Percentiles rank a stretch among this genome's conserved stretches.
Evolutionary conservation across 2,113 vertebrate species (phyloP).

Genomic region (Silurus meridionalis): DNA sequence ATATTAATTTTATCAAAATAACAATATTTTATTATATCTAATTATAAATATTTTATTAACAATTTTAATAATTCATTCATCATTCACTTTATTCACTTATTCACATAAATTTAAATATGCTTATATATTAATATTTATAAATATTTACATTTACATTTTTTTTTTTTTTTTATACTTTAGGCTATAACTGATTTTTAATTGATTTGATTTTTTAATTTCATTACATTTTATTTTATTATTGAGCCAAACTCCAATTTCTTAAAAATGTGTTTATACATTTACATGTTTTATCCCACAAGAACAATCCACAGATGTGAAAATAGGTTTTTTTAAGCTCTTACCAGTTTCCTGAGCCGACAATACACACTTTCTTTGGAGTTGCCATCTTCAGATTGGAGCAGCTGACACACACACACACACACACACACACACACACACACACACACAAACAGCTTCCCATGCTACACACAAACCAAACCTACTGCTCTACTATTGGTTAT

Average conservation of each 20-base stretch:
- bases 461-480: neutral
- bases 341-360: conserved; percentile 97
- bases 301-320: neutral
- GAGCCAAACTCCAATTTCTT: neutral
- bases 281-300: neutral
- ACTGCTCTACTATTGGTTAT: neutral
- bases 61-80: no score
- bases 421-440: neutral
- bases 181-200: neutral
- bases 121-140: no score
- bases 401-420: neutral
- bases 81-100: no score
- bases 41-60: no score
- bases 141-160: neutral
- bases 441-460: no score
- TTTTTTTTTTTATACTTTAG: neutral
- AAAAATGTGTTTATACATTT: neutral
- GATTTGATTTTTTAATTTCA: neutral
- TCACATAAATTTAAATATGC: no score
- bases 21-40: no score
- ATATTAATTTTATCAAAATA: no score
- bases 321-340: conserved; percentile 59
- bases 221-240: neutral
- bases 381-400: conserved; percentile 60
- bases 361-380: conserved; percentile 82